Evolutionary conservation across 2,797 vertebrate genomes (phyloP).

Genomic region (Florisuga fusca): DNA sequence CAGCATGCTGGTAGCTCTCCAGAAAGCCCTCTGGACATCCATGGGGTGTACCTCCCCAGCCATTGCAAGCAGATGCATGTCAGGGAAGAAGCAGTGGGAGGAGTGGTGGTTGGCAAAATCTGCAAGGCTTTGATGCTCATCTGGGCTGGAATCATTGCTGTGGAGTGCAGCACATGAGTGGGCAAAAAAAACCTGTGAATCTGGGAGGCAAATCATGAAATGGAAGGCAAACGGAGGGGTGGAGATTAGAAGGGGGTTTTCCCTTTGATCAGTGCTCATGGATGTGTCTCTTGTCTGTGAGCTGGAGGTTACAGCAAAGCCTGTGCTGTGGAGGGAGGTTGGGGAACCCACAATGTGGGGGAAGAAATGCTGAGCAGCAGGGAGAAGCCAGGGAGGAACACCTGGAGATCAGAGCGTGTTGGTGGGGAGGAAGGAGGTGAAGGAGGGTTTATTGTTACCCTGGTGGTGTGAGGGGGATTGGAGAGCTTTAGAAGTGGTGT

Average conservation of each 20-base stretch:
- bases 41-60: not conserved
- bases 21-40: constrained; percentile 37
- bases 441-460: not conserved
- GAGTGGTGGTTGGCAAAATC: constrained; percentile 7
- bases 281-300: not conserved
- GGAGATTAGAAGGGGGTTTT: not conserved
- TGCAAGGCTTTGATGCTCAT: not conserved
- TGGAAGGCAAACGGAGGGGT: not conserved
- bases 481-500: not conserved
- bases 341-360: accelerated
- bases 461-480: not conserved
- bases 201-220: not conserved
- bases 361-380: not conserved
- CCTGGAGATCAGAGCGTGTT: not conserved
- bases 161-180: not conserved
- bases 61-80: not conserved
- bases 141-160: not conserved
- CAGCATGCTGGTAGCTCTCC: not conserved
- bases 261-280: not conserved
- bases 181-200: not conserved
- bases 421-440: not conserved
- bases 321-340: not conserved
- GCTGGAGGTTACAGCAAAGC: not conserved
- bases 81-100: not conserved
- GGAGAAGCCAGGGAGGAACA: not conserved